A percentile compares a stretch with the other conserved stretches of the same genome.
These are phyloP conservation scores for Adelognathus sp. DNA, from an alignment of 2,888 invertebrate species.

Conservation along the genomic window DNA sequence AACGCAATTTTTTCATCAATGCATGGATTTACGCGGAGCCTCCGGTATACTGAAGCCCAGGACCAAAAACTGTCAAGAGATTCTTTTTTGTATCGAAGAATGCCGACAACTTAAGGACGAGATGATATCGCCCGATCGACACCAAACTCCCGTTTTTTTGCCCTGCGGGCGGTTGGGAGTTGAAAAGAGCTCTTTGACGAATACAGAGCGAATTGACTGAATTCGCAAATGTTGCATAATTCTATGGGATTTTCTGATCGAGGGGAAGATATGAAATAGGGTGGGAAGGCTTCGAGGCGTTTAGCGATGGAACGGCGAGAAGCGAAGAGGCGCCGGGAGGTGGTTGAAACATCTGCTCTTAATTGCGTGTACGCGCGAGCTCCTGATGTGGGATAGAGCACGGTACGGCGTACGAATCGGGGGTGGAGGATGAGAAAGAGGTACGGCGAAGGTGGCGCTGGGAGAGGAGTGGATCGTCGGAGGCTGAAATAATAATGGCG, in stretches of 20 bases:
- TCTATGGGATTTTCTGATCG: not conserved
- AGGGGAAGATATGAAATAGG: not conserved
- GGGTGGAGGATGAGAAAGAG: conserved; percentile 3
- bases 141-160: too few species aligned
- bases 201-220: not conserved
- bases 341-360: conserved; percentile 44
- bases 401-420: not conserved
- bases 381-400: conserved; percentile 50
- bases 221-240: not conserved
- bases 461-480: conserved; percentile 16
- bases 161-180: not conserved
- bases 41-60: too few species aligned
- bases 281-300: not conserved
- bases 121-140: too few species aligned
- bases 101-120: too few species aligned
- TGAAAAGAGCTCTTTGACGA: too few species aligned
- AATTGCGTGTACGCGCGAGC: conserved; percentile 51
- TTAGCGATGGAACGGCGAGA: not conserved
- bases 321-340: conserved; percentile 1
- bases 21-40: too few species aligned
- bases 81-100: too few species aligned
- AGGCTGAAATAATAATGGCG: conserved; percentile 54
- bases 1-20: too few species aligned
- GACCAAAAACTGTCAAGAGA: too few species aligned
- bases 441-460: conserved; percentile 15